Base-by-base conservation (phyloP, 2,113 vertebrate genomes). In the Seriola rivoliana region DNA sequence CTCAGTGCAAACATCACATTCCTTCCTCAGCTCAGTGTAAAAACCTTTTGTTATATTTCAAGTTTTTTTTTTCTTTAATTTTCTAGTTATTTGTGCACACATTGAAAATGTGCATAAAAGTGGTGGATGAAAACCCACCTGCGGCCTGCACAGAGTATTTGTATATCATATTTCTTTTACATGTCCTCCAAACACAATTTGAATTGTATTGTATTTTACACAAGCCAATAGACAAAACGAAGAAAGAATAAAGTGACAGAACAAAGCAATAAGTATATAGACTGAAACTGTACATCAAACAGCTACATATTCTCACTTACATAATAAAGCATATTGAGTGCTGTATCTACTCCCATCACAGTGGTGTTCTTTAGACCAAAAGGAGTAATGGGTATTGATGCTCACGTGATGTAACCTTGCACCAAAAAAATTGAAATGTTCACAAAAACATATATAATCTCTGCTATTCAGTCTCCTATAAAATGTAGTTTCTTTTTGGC, bases 361-460 rank as follows among this genome's bases (percentile, higher is more conserved):
- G 13, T 9, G 25, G 32, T 25, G 62, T 55, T 32, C 54, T 46
- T 59, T 23, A 3, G 40, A 54, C 17, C 16, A 54, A 71, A 46
- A 7, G 21, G 3, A 25, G 46, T 38, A 78, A 75, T 48, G 4
- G 14, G 17, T 63, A 78, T 79, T 79, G 46, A 78, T 50, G 11
- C 17, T 14, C 19, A 50, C 36, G 50, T 50, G 36, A 54, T 55
- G 34, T 57, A 68, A 80, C 63, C 32, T 29, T 52, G 10, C 21
- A 59, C 12, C 8, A n/a, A 42, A 71, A 38, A 54, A 66, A 81
- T 32, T 72, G 16, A 42, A 59, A 65, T 86, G 59, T 62, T 66
- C 40, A 17, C 74, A 8, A 66, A 79, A 69, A 68, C 38, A 75
- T 2, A 11, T 70, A 29, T 57, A 62, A 63, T 75, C 52, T n/a